Evolutionary conservation across 2,797 vertebrate species (phyloP).

Genomic region (Labroides dimidiatus): DNA sequence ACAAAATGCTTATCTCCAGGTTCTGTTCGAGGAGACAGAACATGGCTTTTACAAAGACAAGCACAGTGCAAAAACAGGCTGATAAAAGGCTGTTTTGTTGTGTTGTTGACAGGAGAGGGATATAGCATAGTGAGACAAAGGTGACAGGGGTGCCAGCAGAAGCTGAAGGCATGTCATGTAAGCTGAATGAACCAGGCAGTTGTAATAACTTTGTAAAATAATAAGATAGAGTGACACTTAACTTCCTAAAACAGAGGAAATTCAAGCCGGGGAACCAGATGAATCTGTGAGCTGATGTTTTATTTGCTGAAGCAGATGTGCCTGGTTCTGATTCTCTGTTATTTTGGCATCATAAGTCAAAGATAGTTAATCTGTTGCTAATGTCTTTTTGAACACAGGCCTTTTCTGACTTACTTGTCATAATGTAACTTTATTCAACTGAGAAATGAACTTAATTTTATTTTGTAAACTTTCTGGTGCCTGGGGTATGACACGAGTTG

Average conservation of each 20-base stretch:
- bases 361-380: neutral
- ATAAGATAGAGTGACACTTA: too few relatives aligned
- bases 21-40: slow-evolving; percentile 27
- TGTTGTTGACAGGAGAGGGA: slow-evolving; percentile 51
- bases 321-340: too few relatives aligned
- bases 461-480: too few relatives aligned
- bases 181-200: slow-evolving; percentile 8
- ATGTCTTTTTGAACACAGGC: neutral
- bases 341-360: too few relatives aligned
- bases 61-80: slow-evolving; percentile 6
- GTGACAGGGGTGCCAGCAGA: slow-evolving; percentile 46
- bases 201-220: neutral
- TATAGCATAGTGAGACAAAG: slow-evolving; percentile 36
- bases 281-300: neutral
- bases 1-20: slow-evolving; percentile 43
- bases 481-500: too few relatives aligned
- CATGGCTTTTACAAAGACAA: slow-evolving; percentile 35
- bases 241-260: too few relatives aligned
- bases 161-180: slow-evolving; percentile 36
- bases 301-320: neutral
- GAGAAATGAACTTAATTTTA: too few relatives aligned
- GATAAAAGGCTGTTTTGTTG: slow-evolving; percentile 50
- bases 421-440: neutral
- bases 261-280: neutral
- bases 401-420: neutral